These are phyloP conservation scores for Xanthia icteritia DNA, from an alignment of 2,888 invertebrate species.

Conservation along the genomic window DNA sequence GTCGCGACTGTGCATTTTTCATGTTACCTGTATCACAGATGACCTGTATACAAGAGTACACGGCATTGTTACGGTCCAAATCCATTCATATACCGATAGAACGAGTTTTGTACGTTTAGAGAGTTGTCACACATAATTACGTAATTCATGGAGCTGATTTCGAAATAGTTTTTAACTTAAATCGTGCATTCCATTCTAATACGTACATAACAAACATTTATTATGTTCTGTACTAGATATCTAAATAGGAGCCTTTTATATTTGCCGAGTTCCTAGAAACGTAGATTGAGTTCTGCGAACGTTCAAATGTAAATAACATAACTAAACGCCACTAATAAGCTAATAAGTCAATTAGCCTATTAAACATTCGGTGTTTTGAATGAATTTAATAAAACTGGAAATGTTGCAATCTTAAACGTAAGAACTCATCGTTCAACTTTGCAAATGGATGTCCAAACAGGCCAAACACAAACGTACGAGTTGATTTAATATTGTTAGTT, in stretches of 20 bases:
- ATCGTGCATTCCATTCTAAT: slow-evolving; percentile 23
- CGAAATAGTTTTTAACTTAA: slow-evolving; percentile 42
- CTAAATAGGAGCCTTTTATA: slow-evolving; percentile 4
- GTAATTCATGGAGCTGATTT: slow-evolving; percentile 44
- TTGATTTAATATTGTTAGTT: slow-evolving; percentile 18
- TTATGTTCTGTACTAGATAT: slow-evolving; percentile 20
- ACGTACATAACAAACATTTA: slow-evolving; percentile 15
- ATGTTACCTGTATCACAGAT: slow-evolving; percentile 67
- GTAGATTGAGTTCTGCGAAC: slow-evolving; percentile 8
- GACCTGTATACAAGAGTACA: slow-evolving; percentile 33
- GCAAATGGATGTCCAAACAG: slow-evolving; percentile 3
- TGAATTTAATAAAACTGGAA: slow-evolving; percentile 19
- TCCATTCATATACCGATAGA: slow-evolving; percentile 64
- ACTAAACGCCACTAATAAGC: slow-evolving; percentile 19
- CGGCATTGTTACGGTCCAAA: slow-evolving; percentile 67
- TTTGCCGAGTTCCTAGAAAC: slow-evolving; percentile 9
- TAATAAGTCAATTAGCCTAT: slow-evolving; percentile 1
- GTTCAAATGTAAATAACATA: slow-evolving; percentile 31
- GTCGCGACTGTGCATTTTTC: slow-evolving; percentile 85
- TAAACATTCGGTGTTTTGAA: background rate
- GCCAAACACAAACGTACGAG: background rate
- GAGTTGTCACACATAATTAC: slow-evolving; percentile 57
- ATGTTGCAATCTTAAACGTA: slow-evolving; percentile 10
- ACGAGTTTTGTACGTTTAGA: slow-evolving; percentile 67
- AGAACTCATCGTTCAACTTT: slow-evolving; percentile 22